phyloP scores from a whole-genome alignment of 1,140 invertebrate genomes.

The Dreissena polymorpha region DNA sequence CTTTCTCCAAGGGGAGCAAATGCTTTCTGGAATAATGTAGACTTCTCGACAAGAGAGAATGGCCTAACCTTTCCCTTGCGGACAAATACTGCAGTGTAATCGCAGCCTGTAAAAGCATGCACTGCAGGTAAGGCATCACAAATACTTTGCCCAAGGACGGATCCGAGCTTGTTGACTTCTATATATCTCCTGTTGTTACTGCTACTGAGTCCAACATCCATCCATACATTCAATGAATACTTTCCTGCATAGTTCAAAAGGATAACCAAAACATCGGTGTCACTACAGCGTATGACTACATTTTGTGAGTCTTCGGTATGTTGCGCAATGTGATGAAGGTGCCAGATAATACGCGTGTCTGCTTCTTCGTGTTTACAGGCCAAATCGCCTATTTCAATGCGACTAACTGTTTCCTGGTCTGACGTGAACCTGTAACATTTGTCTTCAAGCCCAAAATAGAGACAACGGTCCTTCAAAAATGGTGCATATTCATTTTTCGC shows the following conservation, averaged over 20 bases:
- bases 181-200: slow-evolving; percentile 34
- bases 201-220: slow-evolving; percentile 36
- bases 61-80: slow-evolving; percentile 32
- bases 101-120: slow-evolving; percentile 49
- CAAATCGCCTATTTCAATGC: neutral
- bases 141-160: slow-evolving; percentile 5
- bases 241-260: neutral
- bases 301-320: neutral
- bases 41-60: slow-evolving; percentile 2
- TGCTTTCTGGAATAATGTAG: slow-evolving; percentile 12
- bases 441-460: slow-evolving; percentile 30
- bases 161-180: slow-evolving; percentile 8
- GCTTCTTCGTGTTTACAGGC: slow-evolving; percentile 44
- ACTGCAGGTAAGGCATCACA: slow-evolving; percentile 37
- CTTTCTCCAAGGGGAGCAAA: slow-evolving; percentile 10
- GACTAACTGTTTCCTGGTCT: neutral
- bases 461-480: neutral
- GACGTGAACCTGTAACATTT: neutral
- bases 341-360: slow-evolving; percentile 27
- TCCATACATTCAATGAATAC: slow-evolving; percentile 18
- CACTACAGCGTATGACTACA: slow-evolving; percentile 18
- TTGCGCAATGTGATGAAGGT: slow-evolving; percentile 2
- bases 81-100: slow-evolving; percentile 36
- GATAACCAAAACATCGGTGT: slow-evolving; percentile 26
- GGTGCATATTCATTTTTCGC: neutral